Base-by-base conservation (phyloP, 2,113 vertebrate genomes). In the Gasterosteus nipponicus region DNA sequence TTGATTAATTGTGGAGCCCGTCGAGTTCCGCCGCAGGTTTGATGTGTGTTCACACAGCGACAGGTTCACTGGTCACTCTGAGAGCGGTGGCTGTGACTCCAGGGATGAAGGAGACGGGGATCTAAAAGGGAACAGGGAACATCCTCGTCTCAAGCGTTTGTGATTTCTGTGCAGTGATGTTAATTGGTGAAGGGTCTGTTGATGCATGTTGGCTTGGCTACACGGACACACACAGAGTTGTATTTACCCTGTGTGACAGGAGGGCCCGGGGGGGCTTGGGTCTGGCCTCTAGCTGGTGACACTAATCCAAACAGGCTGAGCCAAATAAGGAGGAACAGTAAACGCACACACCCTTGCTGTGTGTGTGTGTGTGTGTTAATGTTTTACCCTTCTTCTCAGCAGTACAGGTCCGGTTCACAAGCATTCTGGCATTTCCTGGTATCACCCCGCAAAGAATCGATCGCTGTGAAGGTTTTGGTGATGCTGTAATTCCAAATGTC, bases 241-340 rank as follows among this genome's bases (percentile, higher is more conserved):
- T 84, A 66, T 88, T 89, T 80, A 86, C 82, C 71, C 61, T 84
- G 80, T 85, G 75, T 83, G 86, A 80, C 87, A 90, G 82, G 57
- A 78, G 71, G 66, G 77, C 80, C 86, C 5, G 35, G 35, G 51
- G 69, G 78, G 83, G 78, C 39, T 86, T 72, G 70, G 86, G 80
- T 78, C 86, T 87, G 84, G 84, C 85, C 88, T 88, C 80, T 79
- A 67, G 77, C 80, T 77, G 84, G 59, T 92, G 87, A 91, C 90
- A 90, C 82, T 92, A 89, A 91, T 90, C 87, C 84, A 91, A 90
- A 90, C 87, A 78, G 88, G 86, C 90, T 91, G 83, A 82, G 67
- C 73, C 80, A 89, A 90, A 92, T 84, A 71, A 92, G 79, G 80
- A 82, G 81, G 78, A 91, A 86, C 65, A 9, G 60, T 78, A 81